These are phyloP conservation scores for Ryuthela nishihirai DNA, from an alignment of 2,888 invertebrate species.

Conservation along the genomic window DNA sequence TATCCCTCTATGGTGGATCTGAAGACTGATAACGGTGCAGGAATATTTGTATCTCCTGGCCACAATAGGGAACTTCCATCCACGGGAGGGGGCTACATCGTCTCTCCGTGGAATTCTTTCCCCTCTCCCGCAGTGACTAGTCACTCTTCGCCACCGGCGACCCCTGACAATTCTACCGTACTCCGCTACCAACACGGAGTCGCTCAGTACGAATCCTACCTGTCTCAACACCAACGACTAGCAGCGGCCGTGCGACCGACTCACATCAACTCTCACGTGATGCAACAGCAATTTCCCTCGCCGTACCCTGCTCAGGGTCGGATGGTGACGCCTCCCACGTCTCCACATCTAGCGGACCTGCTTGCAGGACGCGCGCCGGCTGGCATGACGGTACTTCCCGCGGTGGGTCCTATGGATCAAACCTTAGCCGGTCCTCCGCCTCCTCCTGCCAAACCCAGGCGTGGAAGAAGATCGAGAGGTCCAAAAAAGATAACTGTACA, in stretches of 20 bases:
- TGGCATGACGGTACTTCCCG: slow-evolving; percentile 26
- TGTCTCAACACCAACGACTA: slow-evolving; percentile 16
- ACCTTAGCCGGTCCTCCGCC: slow-evolving; percentile 10
- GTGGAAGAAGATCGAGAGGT: slow-evolving; percentile 46
- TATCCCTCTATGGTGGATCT: slow-evolving; percentile 24
- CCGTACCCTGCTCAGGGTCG: slow-evolving; percentile 22
- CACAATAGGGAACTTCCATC: slow-evolving; percentile 14
- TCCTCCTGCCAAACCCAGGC: slow-evolving; percentile 35
- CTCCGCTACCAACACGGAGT: slow-evolving; percentile 22
- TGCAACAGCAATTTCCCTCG: slow-evolving; percentile 15
- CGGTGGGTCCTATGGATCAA: slow-evolving; percentile 20
- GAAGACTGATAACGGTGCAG: slow-evolving; percentile 17
- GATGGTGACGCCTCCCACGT: slow-evolving; percentile 34
- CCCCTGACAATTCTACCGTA: slow-evolving; percentile 21
- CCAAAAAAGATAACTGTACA: slow-evolving; percentile 57
- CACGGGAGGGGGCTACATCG: slow-evolving; percentile 14
- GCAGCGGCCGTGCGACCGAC: slow-evolving; percentile 5
- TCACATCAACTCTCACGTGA: slow-evolving; percentile 16
- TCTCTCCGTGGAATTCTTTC: slow-evolving; percentile 27
- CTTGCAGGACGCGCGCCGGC: slow-evolving; percentile 66
- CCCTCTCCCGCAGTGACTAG: slow-evolving; percentile 30
- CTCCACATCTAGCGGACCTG: slow-evolving; percentile 63
- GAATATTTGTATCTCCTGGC: slow-evolving; percentile 7
- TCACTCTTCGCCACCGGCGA: slow-evolving; percentile 32
- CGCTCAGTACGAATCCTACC: slow-evolving; percentile 24